Evolutionary conservation across 2,113 vertebrate species (phyloP).

Genomic region (Solenodon paradoxus): DNA sequence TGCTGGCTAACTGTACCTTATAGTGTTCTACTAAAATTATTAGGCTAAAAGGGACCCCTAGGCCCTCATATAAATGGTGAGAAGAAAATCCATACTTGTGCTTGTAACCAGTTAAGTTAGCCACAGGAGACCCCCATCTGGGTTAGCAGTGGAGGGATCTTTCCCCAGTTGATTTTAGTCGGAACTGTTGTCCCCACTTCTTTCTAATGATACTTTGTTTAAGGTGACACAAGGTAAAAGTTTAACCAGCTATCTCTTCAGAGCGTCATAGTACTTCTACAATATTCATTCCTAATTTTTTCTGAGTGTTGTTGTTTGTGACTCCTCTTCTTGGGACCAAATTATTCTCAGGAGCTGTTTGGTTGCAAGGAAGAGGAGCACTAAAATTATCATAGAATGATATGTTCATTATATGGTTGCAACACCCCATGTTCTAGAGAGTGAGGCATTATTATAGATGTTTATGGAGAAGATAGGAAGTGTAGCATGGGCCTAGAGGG

Average conservation of each 20-base stretch:
- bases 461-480: neutral
- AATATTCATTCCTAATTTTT: neutral
- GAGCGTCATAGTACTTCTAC: neutral
- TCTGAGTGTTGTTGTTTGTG: neutral
- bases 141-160: neutral
- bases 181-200: neutral
- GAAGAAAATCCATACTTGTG: too few species aligned
- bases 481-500: neutral
- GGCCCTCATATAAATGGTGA: neutral
- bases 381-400: conserved; percentile 5
- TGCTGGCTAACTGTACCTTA: neutral
- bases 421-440: neutral
- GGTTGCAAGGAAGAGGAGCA: neutral
- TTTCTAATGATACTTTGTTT: neutral
- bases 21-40: neutral
- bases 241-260: neutral
- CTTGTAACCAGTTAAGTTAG: too few species aligned
- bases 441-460: neutral
- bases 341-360: neutral
- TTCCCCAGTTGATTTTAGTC: neutral
- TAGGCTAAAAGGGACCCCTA: neutral
- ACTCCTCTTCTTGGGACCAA: neutral
- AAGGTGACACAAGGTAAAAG: neutral
- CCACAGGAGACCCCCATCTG: neutral
- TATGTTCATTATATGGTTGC: neutral